These are phyloP conservation scores for Zoroaster sp. DNA, from an alignment of 53 echinoderm and acorn worm species.

Conservation along the genomic window DNA sequence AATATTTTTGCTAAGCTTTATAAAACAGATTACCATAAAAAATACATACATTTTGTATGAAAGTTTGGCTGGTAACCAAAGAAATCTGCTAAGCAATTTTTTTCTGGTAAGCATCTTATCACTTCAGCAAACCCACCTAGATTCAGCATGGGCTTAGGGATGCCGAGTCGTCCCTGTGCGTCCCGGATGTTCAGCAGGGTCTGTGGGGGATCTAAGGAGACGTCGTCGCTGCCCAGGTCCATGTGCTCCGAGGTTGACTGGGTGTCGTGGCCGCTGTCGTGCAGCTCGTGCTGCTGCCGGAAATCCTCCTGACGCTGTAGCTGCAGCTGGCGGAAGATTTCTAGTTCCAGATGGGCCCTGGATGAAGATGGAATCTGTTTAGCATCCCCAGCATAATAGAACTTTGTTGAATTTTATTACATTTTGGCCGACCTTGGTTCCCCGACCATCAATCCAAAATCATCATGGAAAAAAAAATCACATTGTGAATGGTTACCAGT, in stretches of 20 bases:
- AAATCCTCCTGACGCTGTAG: conserved; percentile 68
- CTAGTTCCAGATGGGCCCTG: conserved; percentile 81
- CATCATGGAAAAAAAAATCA: neutral
- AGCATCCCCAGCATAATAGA: too few species aligned
- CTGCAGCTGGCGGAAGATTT: conserved; percentile 88
- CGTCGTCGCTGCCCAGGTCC: conserved; percentile 43
- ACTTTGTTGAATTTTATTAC: too few species aligned
- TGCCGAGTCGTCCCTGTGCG: conserved; percentile 56
- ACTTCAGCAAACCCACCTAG: conserved; percentile 56
- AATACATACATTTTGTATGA: too few species aligned
- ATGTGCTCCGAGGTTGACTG: conserved; percentile 65
- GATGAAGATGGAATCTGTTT: neutral
- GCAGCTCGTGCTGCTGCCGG: conserved; percentile 15
- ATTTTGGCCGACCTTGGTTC: too few species aligned
- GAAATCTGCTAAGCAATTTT: too few species aligned
- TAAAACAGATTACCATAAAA: too few species aligned
- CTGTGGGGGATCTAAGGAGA: neutral
- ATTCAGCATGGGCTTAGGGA: conserved; percentile 70
- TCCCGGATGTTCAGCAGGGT: conserved; percentile 31
- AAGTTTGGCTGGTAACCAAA: too few species aligned
- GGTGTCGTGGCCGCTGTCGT: conserved; percentile 63
- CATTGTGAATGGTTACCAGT: too few species aligned
- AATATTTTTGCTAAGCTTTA: too few species aligned
- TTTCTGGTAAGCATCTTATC: too few species aligned
- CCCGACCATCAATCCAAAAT: too few species aligned